Evolutionary conservation across 2,888 invertebrate genomes (phyloP).

Genomic region (Stenotaenia linearis): DNA sequence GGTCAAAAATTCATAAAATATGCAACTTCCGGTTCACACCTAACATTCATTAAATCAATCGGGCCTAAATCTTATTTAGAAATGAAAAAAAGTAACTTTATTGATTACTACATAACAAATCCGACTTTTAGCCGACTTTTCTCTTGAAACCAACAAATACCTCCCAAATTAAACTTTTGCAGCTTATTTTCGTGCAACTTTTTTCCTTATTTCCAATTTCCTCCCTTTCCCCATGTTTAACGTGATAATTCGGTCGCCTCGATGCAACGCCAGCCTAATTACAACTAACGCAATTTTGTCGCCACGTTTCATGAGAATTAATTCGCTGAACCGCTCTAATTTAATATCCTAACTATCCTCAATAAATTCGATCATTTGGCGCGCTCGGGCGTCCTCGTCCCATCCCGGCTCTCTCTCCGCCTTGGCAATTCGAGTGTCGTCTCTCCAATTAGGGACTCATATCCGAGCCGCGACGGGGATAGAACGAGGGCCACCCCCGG

Average conservation of each 20-base stretch:
- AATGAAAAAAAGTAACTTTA: too few relatives aligned
- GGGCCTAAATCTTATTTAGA: too few relatives aligned
- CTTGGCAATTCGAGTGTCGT: conserved; percentile 24
- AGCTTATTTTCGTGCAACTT: neutral
- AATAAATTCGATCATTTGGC: conserved; percentile 35
- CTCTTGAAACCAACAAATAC: too few relatives aligned
- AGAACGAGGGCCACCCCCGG: neutral
- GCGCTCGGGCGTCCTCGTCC: conserved; percentile 27
- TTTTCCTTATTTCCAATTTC: neutral
- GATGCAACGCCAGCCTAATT: conserved; percentile 32
- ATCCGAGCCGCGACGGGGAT: conserved; percentile 17
- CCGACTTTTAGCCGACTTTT: too few relatives aligned
- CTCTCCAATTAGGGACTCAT: conserved; percentile 24
- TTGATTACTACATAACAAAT: too few relatives aligned
- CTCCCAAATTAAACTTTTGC: neutral
- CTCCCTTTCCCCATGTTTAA: neutral
- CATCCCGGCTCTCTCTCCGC: neutral
- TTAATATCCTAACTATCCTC: conserved; percentile 37
- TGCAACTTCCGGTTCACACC: too few relatives aligned
- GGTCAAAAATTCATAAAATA: too few relatives aligned
- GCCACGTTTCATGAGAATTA: conserved; percentile 37
- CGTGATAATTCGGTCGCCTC: conserved; percentile 23
- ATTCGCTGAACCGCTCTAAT: conserved; percentile 36
- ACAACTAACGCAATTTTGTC: conserved; percentile 36
- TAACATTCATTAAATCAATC: too few relatives aligned